Evolutionary conservation across 2,113 vertebrate genomes (phyloP), one percentile per base, ranked within the genome.

Genomic region (Lamprotornis superbus): DNA sequence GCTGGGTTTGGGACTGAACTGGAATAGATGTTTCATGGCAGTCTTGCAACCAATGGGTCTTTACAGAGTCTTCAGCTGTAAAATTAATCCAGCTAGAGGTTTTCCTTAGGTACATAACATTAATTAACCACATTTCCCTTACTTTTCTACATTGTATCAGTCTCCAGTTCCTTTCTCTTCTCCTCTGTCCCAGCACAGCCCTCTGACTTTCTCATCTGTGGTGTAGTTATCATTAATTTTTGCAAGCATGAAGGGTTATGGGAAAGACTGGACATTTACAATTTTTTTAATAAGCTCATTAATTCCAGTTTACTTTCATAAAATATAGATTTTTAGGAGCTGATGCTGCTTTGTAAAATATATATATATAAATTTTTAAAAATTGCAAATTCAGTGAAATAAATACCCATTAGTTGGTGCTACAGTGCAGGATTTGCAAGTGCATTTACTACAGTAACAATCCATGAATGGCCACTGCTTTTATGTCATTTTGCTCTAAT

Each of bases 331-430:
- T 64, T 65, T 56, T 35, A 11, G 27, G 24, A 14, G 13, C 9
- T 67, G 22, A 22, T 56, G 24, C 24, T 40, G 15, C 39, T 85
- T 85, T 76, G 24, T 42, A 57, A 80, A 37, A 42, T 4, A 22
- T 5, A 12, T 2, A 31, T 9, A 10, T 1, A 17, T 10, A 24
- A 2, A 11, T 52, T 15, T 57, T 44, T 22, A 11, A 2, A 5
- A 64, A 35, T 13, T 24, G 19, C 18, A 3, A 59, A 44, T 75
- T 79, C 15, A 31, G 17, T 53, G 37, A 42, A 50, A 40, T 40
- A 20, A 64, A 47, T 23, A 69, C 8, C 31, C 87, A 1, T 39
- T 7, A 19, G 11, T 47, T 14, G 7, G 4, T 67, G 27, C 17
- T 61, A 4, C 2, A 1, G 33, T 70, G 18, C 2, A 42, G 23